Conservation (phyloP, 2,888 invertebrate species). For the Eristalinus sepulchralis region DNA sequence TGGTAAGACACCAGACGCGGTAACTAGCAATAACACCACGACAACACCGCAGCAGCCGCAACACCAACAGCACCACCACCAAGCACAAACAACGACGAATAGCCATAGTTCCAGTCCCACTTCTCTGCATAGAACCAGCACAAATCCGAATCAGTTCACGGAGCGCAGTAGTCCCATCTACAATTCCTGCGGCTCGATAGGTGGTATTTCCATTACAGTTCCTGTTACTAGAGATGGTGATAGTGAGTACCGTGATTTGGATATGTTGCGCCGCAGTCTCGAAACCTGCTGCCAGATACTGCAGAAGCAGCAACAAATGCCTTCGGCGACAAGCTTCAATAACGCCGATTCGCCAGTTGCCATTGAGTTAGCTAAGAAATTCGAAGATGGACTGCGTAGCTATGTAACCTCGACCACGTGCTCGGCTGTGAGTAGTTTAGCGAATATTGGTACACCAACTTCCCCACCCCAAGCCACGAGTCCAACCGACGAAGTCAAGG, state of each 20-base stretch:
- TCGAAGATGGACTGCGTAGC: constrained; percentile 77
- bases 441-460: constrained; percentile 85
- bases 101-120: constrained; percentile 75
- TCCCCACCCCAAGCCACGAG: constrained; percentile 92
- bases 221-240: constrained; percentile 74
- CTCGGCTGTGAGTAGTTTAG: constrained; percentile 87
- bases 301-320: constrained; percentile 75
- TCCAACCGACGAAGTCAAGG: constrained; percentile 88
- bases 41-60: constrained; percentile 20
- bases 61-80: constrained; percentile 30
- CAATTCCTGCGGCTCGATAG: constrained; percentile 77
- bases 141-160: constrained; percentile 74
- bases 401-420: constrained; percentile 82
- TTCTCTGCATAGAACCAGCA: constrained; percentile 74
- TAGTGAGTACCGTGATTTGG: constrained; percentile 75
- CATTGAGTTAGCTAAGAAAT: constrained; percentile 75
- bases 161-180: constrained; percentile 74
- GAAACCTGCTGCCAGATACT: constrained; percentile 80
- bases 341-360: constrained; percentile 73
- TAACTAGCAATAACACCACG: constrained; percentile 43
- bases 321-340: constrained; percentile 72
- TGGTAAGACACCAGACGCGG: constrained; percentile 47
- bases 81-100: constrained; percentile 72
- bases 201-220: constrained; percentile 77
- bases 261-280: constrained; percentile 76